Percentiles rank a stretch among this genome's conserved stretches.
phyloP scores from a whole-genome alignment of 2,797 vertebrate species.

The Cuculus canorus region DNA sequence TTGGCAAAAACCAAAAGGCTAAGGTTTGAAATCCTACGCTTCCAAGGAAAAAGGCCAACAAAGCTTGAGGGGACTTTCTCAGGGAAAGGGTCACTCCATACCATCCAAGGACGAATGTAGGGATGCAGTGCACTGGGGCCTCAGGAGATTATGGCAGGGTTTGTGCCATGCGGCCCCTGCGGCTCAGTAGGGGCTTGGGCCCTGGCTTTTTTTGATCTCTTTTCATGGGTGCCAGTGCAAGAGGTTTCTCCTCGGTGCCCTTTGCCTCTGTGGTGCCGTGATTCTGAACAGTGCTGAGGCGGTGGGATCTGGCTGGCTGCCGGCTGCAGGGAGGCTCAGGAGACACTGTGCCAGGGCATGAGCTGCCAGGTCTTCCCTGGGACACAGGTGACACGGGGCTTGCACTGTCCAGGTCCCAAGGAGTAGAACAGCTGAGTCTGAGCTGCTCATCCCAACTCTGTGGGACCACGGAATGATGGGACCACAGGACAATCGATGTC shows the following conservation, averaged over 20 bases:
- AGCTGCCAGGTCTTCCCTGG: neutral
- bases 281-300: neutral
- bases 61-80: neutral
- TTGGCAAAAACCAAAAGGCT: neutral
- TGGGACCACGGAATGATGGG: neutral
- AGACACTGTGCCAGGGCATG: too few species aligned
- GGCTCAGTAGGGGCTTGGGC: neutral
- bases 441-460: neutral
- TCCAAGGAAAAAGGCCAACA: neutral
- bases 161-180: neutral
- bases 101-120: neutral
- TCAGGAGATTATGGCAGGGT: fast-evolving
- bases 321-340: neutral
- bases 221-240: neutral
- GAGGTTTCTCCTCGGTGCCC: neutral
- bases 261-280: neutral
- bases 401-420: neutral
- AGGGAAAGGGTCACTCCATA: neutral
- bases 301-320: neutral
- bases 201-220: neutral
- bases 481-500: neutral
- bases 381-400: neutral
- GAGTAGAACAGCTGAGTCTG: neutral
- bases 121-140: neutral
- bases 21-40: neutral